Evolutionary conservation across 2,888 invertebrate genomes (phyloP), one percentile per base, ranked within the genome.

Genomic region (Myopa tessellatipennis): DNA sequence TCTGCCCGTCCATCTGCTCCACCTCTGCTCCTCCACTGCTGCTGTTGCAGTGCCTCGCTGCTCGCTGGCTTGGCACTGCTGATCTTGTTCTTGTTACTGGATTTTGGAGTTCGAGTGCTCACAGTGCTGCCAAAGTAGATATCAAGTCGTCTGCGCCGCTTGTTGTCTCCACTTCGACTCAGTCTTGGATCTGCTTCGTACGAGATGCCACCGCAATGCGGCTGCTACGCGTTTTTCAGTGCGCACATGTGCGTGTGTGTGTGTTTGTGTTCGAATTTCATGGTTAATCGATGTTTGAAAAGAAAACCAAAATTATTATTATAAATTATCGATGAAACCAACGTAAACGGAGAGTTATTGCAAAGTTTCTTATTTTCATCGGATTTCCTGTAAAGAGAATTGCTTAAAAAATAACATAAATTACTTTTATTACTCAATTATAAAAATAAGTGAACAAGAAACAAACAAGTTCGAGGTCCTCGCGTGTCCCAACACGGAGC

Each of bases 151-250:
- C 50, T 45, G 34, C 70, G 70, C 50, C 55, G 52, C 38, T 68
- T 65, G 67, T 18, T 45, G 73, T 16, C 73, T 36, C 61, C 60
- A 58, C 72, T 65, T 36, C 38, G 52, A n/a, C 10, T 65, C 69
- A 75, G 75, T 75, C 75, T 75, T 68, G 68, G 55, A 68, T 75
- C 55, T 45, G 75, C 58, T 75, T 34, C 45, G 68, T 38, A 34
- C 36, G 74, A 74, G 52, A 26, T 52, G 45, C 26, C 12, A 75
- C 58, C 60, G 36, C 12, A n/a, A 16, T 26, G 65, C 50, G 74
- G 58, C 18, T n/a, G 61, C 14, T 12, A 5, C 34, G 45, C 12
- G 61, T 18, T 8, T 60, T 12, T 45, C 40, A n/a, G n/a, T 18
- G 36, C 8, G 55, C 14, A 40, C 18, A 12, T 34, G 4, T 40